A percentile compares a stretch with the other conserved stretches of the same genome.
Evolutionary conservation across 2,797 vertebrate species (phyloP).

Genomic region (Buceros bicornis): DNA sequence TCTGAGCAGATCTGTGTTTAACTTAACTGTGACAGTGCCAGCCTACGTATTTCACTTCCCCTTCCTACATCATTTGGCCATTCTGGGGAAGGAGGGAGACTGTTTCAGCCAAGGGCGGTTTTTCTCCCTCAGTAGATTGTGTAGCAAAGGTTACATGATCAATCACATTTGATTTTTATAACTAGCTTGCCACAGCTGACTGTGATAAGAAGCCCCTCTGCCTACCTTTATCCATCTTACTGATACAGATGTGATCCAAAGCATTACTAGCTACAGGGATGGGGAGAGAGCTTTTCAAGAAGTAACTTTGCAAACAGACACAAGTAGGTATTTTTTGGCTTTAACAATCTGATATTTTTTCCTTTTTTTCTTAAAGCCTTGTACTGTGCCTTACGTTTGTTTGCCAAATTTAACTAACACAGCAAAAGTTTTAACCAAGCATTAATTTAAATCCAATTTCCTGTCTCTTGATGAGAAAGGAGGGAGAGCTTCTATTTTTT

Average conservation of each 20-base stretch:
- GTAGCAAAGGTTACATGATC: background rate
- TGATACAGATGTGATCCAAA: background rate
- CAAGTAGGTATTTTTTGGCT: background rate
- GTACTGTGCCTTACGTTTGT: background rate
- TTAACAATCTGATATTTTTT: background rate
- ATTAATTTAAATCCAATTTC: slow-evolving; percentile 60
- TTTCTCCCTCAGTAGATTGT: background rate
- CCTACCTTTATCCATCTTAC: background rate
- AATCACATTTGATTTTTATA: background rate
- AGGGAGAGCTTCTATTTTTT: background rate
- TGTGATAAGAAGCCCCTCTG: background rate
- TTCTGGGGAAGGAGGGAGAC: background rate
- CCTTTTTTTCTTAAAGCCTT: background rate
- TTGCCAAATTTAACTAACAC: background rate
- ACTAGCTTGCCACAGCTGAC: background rate
- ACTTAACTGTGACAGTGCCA: background rate
- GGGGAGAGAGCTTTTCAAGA: background rate
- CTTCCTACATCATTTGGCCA: background rate
- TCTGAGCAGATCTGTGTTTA: background rate
- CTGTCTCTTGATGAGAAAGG: slow-evolving; percentile 35
- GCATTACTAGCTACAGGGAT: background rate
- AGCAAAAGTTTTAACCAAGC: background rate
- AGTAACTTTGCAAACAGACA: background rate
- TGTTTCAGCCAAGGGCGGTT: background rate
- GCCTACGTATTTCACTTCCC: background rate